These are phyloP conservation scores for Tricholauxania praeusta DNA, from an alignment of 2,888 invertebrate genomes.

Conservation along the genomic window DNA sequence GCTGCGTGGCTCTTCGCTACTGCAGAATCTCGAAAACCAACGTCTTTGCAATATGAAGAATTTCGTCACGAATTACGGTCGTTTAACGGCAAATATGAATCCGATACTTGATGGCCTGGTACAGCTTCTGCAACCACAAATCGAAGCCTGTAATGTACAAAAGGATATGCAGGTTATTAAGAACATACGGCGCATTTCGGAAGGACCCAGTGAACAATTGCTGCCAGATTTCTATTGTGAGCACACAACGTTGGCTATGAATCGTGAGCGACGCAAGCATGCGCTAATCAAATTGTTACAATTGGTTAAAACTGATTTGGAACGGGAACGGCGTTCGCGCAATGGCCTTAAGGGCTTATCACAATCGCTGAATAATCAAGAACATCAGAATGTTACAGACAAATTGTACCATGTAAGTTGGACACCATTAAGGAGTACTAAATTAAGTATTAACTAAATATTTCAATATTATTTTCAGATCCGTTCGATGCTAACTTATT, in stretches of 20 bases:
- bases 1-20: slow-evolving; percentile 84
- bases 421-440: background rate
- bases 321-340: slow-evolving; percentile 89
- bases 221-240: slow-evolving; percentile 96
- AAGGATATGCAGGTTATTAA: slow-evolving; percentile 67
- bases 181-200: slow-evolving; percentile 66
- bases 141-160: slow-evolving; percentile 65
- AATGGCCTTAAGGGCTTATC: slow-evolving; percentile 91
- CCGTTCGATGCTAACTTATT: slow-evolving; percentile 90
- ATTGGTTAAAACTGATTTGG: slow-evolving; percentile 87
- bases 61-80: slow-evolving; percentile 75
- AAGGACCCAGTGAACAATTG: slow-evolving; percentile 82
- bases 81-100: slow-evolving; percentile 78
- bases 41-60: slow-evolving; percentile 84
- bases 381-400: slow-evolving; percentile 91
- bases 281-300: slow-evolving; percentile 87
- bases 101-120: slow-evolving; percentile 80
- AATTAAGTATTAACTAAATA: slow-evolving; percentile 15
- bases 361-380: slow-evolving; percentile 89
- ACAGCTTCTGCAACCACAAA: slow-evolving; percentile 60
- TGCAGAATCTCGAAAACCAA: slow-evolving; percentile 92
- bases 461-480: slow-evolving; percentile 73
- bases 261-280: slow-evolving; percentile 88
- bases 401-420: slow-evolving; percentile 88
- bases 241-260: slow-evolving; percentile 93